Evolutionary conservation across 2,113 vertebrate species (phyloP).

Genomic region (Amphiprion percula): DNA sequence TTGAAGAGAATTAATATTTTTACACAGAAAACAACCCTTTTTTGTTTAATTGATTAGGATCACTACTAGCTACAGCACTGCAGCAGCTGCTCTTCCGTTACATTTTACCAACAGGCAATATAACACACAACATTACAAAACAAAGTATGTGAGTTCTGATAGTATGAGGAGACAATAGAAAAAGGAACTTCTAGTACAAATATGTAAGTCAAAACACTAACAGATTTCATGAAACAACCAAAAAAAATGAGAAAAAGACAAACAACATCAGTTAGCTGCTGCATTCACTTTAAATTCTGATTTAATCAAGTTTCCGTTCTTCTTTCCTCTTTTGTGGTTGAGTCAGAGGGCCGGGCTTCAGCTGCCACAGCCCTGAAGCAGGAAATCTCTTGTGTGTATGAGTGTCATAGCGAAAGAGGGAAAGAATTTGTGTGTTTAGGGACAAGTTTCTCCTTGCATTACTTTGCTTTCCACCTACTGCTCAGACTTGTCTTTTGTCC

Average conservation of each 20-base stretch:
- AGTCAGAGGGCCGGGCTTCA: slow-evolving; percentile 60
- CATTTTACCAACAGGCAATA: too few relatives aligned
- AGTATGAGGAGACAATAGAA: too few relatives aligned
- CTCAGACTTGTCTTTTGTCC: slow-evolving; percentile 31
- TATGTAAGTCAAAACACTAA: too few relatives aligned
- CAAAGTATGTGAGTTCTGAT: too few relatives aligned
- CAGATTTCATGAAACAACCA: too few relatives aligned
- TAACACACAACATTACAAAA: too few relatives aligned
- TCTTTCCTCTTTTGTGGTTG: slow-evolving; percentile 15
- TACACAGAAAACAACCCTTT: background rate
- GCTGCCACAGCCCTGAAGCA: slow-evolving; percentile 49
- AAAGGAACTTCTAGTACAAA: too few relatives aligned
- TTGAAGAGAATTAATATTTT: background rate
- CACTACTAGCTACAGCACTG: too few relatives aligned
- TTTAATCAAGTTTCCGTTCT: slow-evolving; percentile 41
- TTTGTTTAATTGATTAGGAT: background rate
- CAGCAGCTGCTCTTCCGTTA: too few relatives aligned
- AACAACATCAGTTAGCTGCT: background rate
- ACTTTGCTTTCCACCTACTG: slow-evolving; percentile 28
- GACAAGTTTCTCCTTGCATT: slow-evolving; percentile 28
- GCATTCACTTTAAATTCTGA: background rate
- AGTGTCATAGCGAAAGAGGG: slow-evolving; percentile 7
- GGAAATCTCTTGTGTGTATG: slow-evolving; percentile 57
- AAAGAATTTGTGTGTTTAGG: slow-evolving; percentile 33
- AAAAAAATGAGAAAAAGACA: too few relatives aligned